Base-by-base conservation (phyloP, 2,113 vertebrate genomes). In the Hippocampus zosterae region DNA sequence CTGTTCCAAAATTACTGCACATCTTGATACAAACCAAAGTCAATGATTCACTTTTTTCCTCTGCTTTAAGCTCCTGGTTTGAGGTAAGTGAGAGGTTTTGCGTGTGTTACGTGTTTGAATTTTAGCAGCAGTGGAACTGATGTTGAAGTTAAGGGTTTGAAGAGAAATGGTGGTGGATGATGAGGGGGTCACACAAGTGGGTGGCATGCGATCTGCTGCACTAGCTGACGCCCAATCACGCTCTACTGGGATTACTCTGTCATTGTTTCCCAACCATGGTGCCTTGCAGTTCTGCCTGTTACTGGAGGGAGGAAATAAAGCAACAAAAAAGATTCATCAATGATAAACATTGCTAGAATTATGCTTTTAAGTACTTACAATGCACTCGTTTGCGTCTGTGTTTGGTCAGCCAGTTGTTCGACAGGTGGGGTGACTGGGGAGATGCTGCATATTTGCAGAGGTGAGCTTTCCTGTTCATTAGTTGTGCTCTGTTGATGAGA, bases 61-160 rank as follows among this genome's bases (percentile, higher is more conserved):
- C 50, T 69, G 81, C 69, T 61, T 85, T 10, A 41, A 18, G 42
- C 29, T 68, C 40, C 63, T 53, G 18, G 63, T 65, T 25, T 68
- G 78, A 67, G 71, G 46, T 0, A 44, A 9, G 5, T 67, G 59
- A 42, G 68, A 44, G 1, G 55, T 62, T 11, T 25, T 80, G 23
- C 44, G 72, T 50, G 66, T 18, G n/a, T 77, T 84, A 12, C 23
- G 55, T 65, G 15, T 40, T 1, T 69, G 69, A 25, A 60, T 74
- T 72, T 76, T 75, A 37, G 67, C 61, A 29, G 78, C 60, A 19
- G 81, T 50, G 15, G 71, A 76, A 21, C n/a, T 56, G 6, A 68
- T 65, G 40, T 75, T 9, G 12, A 89, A 72, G 16, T 74, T 60
- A 41, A 90, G 76, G 13, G 83, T 85, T 71, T 90, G 87, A 48